These are phyloP conservation scores for Hypena proboscidalis DNA, from an alignment of 2,888 invertebrate species.

Conservation along the genomic window DNA sequence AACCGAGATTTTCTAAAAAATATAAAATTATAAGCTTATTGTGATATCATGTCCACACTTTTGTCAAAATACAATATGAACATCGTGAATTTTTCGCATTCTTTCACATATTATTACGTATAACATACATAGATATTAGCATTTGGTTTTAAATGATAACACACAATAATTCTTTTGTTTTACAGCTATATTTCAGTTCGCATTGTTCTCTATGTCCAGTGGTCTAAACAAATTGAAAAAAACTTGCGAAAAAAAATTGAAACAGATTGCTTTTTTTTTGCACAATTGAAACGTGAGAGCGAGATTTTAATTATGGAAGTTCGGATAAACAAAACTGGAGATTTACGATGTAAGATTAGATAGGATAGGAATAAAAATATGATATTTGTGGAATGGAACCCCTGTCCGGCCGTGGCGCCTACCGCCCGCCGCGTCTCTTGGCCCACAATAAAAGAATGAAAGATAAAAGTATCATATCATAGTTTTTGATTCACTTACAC, in stretches of 20 bases:
- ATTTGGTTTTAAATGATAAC: constrained; percentile 18
- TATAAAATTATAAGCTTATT: constrained; percentile 26
- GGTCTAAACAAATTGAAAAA: constrained; percentile 23
- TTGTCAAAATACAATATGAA: constrained; percentile 32
- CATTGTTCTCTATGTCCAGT: constrained; percentile 17
- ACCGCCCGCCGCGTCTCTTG: constrained; percentile 56
- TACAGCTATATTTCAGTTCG: constrained; percentile 4
- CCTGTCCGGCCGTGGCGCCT: constrained; percentile 55
- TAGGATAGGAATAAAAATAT: constrained; percentile 51
- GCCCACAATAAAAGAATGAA: constrained; percentile 33
- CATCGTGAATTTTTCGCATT: constrained; percentile 7
- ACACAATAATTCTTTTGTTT: constrained; percentile 12
- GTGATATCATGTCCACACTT: constrained; percentile 24
- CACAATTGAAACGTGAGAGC: not conserved
- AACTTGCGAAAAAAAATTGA: not conserved
- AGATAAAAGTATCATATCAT: constrained; percentile 15
- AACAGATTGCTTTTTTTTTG: not conserved
- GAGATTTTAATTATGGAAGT: too few relatives aligned
- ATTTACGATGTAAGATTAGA: constrained; percentile 57
- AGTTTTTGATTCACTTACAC: constrained; percentile 30
- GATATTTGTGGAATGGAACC: constrained; percentile 46
- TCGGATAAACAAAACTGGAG: constrained; percentile 46
- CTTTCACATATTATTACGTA: constrained; percentile 6
- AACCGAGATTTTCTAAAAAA: constrained; percentile 6
- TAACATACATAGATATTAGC: constrained; percentile 8